Conservation (phyloP, 2,113 vertebrate species). For the Rattus norvegicus region GRCr8 NC_086038.1:1102001-1102500, state of each 20-base stretch:
- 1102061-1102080: neutral
- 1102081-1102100: no score
- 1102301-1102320: neutral
- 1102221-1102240: neutral
- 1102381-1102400: neutral
- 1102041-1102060: neutral
- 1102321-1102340: neutral
- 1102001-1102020: neutral
- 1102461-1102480: constrained; percentile 58
- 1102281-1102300: neutral
- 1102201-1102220: neutral
- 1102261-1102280: neutral
- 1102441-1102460: neutral
- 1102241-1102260: neutral
- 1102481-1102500: constrained; percentile 64
- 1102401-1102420: neutral
- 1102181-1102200: no score
- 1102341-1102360: neutral
- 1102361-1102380: neutral
- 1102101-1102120: neutral
- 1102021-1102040: neutral
- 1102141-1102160: neutral
- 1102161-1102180: neutral
- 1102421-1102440: neutral
- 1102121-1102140: neutral